These are phyloP conservation scores for Lycophotia porphyrea DNA, from an alignment of 2,888 invertebrate species.

Conservation along the genomic window DNA sequence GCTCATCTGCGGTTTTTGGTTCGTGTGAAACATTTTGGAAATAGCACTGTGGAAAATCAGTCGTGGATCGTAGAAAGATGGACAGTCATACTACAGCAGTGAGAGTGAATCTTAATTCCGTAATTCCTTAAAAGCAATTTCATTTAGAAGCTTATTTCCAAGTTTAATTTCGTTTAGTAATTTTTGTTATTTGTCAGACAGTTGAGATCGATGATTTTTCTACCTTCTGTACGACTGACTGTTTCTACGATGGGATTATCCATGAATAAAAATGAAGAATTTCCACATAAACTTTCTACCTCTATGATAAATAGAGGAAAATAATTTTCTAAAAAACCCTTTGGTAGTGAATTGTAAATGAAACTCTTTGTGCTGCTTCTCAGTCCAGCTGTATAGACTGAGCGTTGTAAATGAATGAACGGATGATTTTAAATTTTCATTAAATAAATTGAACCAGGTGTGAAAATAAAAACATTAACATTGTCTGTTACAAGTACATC, in stretches of 20 bases:
- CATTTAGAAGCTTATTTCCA: background rate
- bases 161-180: background rate
- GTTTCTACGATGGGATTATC: background rate
- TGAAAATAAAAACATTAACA: background rate
- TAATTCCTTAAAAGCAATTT: background rate
- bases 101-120: background rate
- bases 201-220: background rate
- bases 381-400: background rate
- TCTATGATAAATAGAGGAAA: too few species aligned
- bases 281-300: background rate
- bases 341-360: background rate
- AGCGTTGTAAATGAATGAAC: background rate
- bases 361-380: background rate
- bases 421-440: background rate
- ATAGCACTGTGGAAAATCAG: slow-evolving; percentile 54
- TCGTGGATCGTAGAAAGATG: slow-evolving; percentile 38
- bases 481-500: slow-evolving; percentile 7
- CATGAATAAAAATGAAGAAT: background rate
- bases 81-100: background rate
- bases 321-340: too few species aligned
- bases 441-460: background rate
- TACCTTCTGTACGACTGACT: background rate
- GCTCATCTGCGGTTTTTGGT: slow-evolving; percentile 65
- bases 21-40: slow-evolving; percentile 71
- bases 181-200: background rate